A percentile compares a stretch with the other conserved stretches of the same genome.
Conservation (phyloP, 2,888 invertebrate genomes). For the Thecocarcelia acutangulata region DNA sequence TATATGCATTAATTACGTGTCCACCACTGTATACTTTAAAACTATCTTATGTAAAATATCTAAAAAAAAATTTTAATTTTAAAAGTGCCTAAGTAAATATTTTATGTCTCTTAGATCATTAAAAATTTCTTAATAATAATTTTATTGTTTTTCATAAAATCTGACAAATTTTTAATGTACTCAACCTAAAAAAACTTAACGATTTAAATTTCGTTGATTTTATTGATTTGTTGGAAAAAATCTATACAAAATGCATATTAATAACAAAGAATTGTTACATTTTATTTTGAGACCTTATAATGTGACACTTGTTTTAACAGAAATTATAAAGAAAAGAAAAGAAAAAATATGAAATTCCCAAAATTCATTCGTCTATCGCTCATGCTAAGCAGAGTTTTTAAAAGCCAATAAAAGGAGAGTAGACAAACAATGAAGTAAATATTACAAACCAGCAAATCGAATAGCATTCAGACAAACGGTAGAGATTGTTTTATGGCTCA, state of each 20-base stretch:
- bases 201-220: slow-evolving; percentile 8
- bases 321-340: not conserved
- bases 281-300: slow-evolving; percentile 1
- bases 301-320: slow-evolving; percentile 41
- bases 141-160: slow-evolving; percentile 26
- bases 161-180: not conserved
- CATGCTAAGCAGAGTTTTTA: slow-evolving; percentile 29
- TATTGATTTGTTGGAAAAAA: slow-evolving; percentile 19
- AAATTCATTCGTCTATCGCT: slow-evolving; percentile 9
- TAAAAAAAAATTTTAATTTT: no score
- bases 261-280: slow-evolving; percentile 17
- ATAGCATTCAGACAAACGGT: slow-evolving; percentile 5
- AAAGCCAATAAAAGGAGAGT: slow-evolving; percentile 51
- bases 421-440: slow-evolving; percentile 30
- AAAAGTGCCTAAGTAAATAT: no score
- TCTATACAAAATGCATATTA: not conserved
- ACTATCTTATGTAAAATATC: no score
- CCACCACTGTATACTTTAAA: no score
- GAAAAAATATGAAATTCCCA: not conserved
- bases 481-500: slow-evolving; percentile 38
- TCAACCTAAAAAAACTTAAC: slow-evolving; percentile 11
- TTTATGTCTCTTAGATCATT: no score
- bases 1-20: no score
- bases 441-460: slow-evolving; percentile 9
- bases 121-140: no score